Percentiles rank a stretch among this genome's conserved stretches.
Conservation (phyloP, 2,797 vertebrate genomes). For the Acrossocheilus fasciatus region DNA sequence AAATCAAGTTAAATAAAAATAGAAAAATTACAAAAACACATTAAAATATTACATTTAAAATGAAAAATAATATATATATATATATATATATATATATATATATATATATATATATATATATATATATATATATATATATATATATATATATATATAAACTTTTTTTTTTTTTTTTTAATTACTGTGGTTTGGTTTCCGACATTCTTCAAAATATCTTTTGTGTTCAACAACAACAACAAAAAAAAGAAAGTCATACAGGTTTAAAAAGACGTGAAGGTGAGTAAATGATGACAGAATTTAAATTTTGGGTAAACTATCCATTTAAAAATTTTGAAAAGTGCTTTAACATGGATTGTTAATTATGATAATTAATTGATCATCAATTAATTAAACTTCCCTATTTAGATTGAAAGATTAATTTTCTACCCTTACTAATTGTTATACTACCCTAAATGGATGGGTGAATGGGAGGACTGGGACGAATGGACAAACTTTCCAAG, state of each 20-base stretch:
- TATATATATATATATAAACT: too few species aligned
- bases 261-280: too few species aligned
- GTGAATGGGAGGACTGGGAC: slow-evolving; percentile 53
- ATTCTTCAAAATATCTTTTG: background rate
- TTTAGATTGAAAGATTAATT: background rate
- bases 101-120: too few species aligned
- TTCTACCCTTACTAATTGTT: background rate
- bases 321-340: background rate
- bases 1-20: background rate
- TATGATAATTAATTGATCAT: background rate
- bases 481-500: slow-evolving; percentile 63
- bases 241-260: background rate
- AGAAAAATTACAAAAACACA: background rate
- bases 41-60: too few species aligned
- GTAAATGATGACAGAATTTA: background rate
- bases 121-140: too few species aligned
- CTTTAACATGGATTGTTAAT: background rate
- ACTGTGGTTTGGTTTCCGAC: too few species aligned
- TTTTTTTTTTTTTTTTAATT: too few species aligned
- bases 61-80: too few species aligned
- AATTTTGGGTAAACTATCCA: background rate
- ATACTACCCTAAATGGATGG: background rate
- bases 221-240: background rate
- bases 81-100: too few species aligned
- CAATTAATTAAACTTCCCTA: background rate